Base-by-base conservation (phyloP, 2,797 vertebrate genomes). In the Neostethus bicornis region DNA sequence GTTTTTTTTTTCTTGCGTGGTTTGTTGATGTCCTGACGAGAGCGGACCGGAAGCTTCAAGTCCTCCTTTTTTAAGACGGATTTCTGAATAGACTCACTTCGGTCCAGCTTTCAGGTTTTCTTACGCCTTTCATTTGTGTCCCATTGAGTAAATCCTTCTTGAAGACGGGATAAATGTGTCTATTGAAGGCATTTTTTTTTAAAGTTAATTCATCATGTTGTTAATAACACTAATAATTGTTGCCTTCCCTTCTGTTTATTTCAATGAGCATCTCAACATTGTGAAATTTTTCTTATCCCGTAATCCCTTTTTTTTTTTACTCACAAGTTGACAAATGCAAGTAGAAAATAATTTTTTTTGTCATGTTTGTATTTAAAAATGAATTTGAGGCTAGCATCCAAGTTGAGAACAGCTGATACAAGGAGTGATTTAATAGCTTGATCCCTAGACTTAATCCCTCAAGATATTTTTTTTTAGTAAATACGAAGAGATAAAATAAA, bases 61-160 rank as follows among this genome's bases (percentile, higher is more conserved):
- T 65, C 69, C 61, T 61, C 60, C 55, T 60, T 51, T 42, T 13
- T 21, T n/a, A n/a, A 4, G 61, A 45, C 59, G 59, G 51, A 54
- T 57, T 51, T 49, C 60, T 57, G 58, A 56, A 67, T 65, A 37
- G 38, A 61, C 16, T 39, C 34, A 25, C 4, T 41, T 73, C 51
- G 56, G 65, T 73, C 56, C 64, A 12, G 50, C 26, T 45, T 55
- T n/a, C 49, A 51, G 42, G 53, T 46, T 65, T 61, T 34, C 67
- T 67, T 67, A n/a, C 45, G 57, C 64, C 61, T 71, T 79, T 82
- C 44, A 78, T 66, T 45, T 2, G 48, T 7, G 51, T 43, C 67
- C 61, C 59, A 59, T 79, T 74, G 56, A 68, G 44, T 19, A 38
- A 43, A 48, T 79, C 73, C 72, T 48, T 47, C 60, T 74, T 17